Base-by-base conservation (phyloP, 2,888 invertebrate species). In the Oithona nana region DNA sequence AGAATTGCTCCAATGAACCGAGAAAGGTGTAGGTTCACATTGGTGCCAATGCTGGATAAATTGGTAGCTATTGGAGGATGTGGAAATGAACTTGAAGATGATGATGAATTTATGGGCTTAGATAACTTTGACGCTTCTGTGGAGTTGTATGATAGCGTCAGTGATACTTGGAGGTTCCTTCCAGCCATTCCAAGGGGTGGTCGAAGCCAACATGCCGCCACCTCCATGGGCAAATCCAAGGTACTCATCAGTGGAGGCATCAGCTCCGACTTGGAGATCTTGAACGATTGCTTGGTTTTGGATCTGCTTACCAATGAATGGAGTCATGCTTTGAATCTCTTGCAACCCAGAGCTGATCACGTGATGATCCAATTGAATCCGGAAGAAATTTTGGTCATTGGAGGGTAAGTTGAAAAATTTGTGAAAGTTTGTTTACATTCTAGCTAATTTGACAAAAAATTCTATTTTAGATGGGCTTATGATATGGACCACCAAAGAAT, bases 1-100 rank as follows among this genome's bases (percentile, higher is more conserved):
- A 81, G 81, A 3, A 81, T 83, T 69, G 78, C 82, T 2, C 80
- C 82, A 13, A 79, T 83, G 77, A 77, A 79, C 66, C 73, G 78
- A 57, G 82, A 83, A 69, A 73, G 82, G 31, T 83, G 82, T 67
- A 74, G 82, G 4, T 83, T 83, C 70, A 80, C 81, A 1, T 71
- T 83, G 57, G 81, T 79, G 68, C 80, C 80, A 0, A 75, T 81
- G 48, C 68, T 67, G 4, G 70, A 64, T 68, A 74, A 68, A 68
- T 71, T 83, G 51, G 81, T 80, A 68, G 82, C 82, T 0, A 78
- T 82, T 51, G 82, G 82, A 1, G 54, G 54, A 20, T 54, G 54
- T 24, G 83, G 82, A 1, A 79, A 77, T 13, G 75, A 75, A 22
- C 77, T 78, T 64, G 76, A 76, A 49, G 74, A 73, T 26, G 70